Conservation (phyloP, 92 coral and sea anemone genomes). For the Palythoa grandis region DNA sequence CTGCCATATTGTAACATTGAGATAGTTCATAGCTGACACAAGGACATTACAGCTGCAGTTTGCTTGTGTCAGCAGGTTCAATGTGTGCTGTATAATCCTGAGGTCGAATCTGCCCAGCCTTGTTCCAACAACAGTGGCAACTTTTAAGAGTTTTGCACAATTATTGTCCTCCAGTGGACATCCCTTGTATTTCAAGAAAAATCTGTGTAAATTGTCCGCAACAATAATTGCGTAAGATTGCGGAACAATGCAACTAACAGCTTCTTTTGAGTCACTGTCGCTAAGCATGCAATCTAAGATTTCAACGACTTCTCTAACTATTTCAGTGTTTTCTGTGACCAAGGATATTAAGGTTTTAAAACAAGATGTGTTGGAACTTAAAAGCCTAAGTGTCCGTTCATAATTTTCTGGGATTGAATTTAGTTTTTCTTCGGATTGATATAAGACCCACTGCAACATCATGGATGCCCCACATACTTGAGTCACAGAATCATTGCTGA, state of each 20-base stretch:
- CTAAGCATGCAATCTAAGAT: conserved; percentile 45
- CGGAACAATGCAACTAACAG: not conserved
- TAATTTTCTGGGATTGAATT: not conserved
- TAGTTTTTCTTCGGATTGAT: not conserved
- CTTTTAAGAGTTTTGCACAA: conserved; percentile 62
- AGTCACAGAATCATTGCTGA: conserved; percentile 53
- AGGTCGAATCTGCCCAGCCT: conserved; percentile 55
- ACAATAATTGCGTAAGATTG: conserved; percentile 17
- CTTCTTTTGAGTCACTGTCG: not conserved
- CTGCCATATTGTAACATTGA: conserved; percentile 67
- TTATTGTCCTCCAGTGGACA: conserved; percentile 56
- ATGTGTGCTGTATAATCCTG: conserved; percentile 78
- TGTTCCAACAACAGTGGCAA: conserved; percentile 60
- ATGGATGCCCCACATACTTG: conserved; percentile 61
- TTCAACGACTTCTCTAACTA: conserved; percentile 16
- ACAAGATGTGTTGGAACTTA: conserved; percentile 16
- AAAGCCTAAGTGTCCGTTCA: conserved; percentile 20
- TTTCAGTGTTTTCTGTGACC: conserved; percentile 26
- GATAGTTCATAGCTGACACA: conserved; percentile 68
- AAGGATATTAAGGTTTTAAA: conserved; percentile 51
- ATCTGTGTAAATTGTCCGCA: conserved; percentile 71
- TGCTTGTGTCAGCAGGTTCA: conserved; percentile 66
- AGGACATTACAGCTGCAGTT: conserved; percentile 21
- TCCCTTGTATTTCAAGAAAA: conserved; percentile 71
- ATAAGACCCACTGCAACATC: conserved; percentile 46